A percentile compares a stretch with the other conserved stretches of the same genome.
Conservation (phyloP, 2,797 vertebrate genomes). For the Gila robusta region DNA sequence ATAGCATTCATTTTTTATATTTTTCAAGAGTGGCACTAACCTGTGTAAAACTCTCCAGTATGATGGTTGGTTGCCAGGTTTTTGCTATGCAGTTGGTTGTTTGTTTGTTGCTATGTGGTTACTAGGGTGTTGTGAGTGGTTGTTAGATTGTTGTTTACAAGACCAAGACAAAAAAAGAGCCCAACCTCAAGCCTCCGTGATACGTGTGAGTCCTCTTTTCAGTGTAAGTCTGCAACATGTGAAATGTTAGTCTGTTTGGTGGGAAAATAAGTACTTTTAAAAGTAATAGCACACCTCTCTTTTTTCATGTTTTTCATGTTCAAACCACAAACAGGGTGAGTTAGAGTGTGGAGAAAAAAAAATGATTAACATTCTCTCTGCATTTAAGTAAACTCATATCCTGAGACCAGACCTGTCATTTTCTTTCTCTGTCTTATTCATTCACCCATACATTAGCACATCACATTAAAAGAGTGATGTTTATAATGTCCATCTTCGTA, state of each 20-base stretch:
- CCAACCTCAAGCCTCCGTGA: not conserved
- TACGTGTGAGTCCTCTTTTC: not conserved
- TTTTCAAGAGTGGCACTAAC: not conserved
- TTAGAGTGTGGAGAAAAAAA: constrained; percentile 28
- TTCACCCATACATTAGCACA: constrained; percentile 3
- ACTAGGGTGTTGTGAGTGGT: not conserved
- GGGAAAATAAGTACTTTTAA: not conserved
- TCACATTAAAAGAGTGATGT: constrained; percentile 41
- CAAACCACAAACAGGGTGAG: not conserved
- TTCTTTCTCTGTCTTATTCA: not conserved
- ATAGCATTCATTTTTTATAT: not conserved
- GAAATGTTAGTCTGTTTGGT: too few species aligned
- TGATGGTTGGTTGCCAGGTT: not conserved
- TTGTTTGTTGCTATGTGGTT: not conserved
- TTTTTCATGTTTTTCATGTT: not conserved
- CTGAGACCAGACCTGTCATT: not conserved
- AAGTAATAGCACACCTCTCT: constrained; percentile 5
- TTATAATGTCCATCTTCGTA: constrained; percentile 23
- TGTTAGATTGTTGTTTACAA: not conserved
- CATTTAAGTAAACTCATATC: not conserved
- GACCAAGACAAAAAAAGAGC: not conserved
- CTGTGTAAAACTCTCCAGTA: not conserved
- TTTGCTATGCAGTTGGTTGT: too few species aligned
- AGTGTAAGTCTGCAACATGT: not conserved
- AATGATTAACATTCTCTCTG: constrained; percentile 41